Evolutionary conservation across 2,888 invertebrate species (phyloP).

Genomic region (Hyalella azteca): DNA sequence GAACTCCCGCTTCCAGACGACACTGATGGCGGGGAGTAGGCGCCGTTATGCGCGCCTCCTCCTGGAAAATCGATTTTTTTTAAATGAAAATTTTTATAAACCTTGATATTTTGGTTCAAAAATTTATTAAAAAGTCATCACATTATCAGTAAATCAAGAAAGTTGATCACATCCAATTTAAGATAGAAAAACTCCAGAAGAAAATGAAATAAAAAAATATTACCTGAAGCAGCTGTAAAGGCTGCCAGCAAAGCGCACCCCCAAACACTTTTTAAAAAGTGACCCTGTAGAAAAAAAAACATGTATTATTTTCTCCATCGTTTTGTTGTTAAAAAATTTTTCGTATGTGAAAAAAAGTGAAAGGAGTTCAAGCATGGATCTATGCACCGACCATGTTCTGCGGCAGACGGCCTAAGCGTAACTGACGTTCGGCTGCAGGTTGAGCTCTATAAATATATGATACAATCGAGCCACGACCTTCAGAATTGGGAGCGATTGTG

Average conservation of each 20-base stretch:
- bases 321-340: too few relatives aligned
- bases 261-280: neutral
- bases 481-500: neutral
- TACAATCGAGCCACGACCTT: slow-evolving; percentile 1
- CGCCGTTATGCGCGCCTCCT: too few relatives aligned
- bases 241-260: neutral
- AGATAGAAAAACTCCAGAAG: too few relatives aligned
- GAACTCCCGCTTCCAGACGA: too few relatives aligned
- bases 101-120: neutral
- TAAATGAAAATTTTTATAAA: neutral
- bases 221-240: neutral
- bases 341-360: too few relatives aligned
- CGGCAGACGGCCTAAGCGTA: neutral
- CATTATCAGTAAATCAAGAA: neutral
- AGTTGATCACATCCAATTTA: too few relatives aligned
- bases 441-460: slow-evolving; percentile 17
- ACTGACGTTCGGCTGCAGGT: neutral
- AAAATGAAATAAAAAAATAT: neutral
- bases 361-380: too few relatives aligned
- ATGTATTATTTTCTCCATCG: neutral
- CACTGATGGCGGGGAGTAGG: too few relatives aligned
- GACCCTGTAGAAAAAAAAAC: neutral
- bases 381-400: neutral
- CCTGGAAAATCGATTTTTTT: too few relatives aligned
- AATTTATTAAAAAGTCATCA: neutral